Evolutionary conservation across 1,140 invertebrate genomes (phyloP), one percentile per base, ranked within the genome.

Genomic region (Eciton burchellii): DNA sequence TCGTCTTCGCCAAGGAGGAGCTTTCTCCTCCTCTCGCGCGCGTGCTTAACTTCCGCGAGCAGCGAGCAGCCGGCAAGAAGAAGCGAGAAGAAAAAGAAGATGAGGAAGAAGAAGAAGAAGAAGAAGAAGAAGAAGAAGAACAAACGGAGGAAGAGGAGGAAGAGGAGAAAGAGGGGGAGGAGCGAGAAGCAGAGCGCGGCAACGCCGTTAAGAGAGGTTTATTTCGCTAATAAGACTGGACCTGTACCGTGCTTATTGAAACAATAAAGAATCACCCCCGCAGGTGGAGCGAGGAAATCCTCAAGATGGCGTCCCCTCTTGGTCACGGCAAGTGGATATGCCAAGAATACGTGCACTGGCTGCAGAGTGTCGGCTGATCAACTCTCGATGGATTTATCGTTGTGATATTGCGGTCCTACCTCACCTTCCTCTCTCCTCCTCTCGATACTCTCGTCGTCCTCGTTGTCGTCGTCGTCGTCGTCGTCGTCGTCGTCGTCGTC

Each of bases 141-240:
- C n/a, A n/a, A n/a, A n/a, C n/a, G n/a, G n/a, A n/a, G n/a, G n/a
- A 43, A 62, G 29, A 12, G n/a, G 45, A 35, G 35, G 45, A 21
- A 35, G 26, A 65, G 19, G 19, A 66, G 14, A 12, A 29, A 63
- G 35, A 74, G 3, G 19, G 29, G 29, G 72, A 79, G 45, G 24
- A 26, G 35, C 29, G 29, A 56, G 35, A 76, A 82, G 19, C 6
- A 79, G 54, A 19, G 62, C 60, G 57, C 35, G 47, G 82, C 71
- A 60, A 77, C 88, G 91, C 87, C 92, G 91, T 94, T 93, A 93
- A 92, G 85, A 91, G 91, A 94, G 93, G 92, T 94, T 94, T 94
- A 94, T 94, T 93, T 93, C 93, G 92, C 91, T 94, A 94, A 94
- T 94, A 94, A 93, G 93, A 91, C 92, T 90, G 92, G 92, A 92